Base-by-base conservation (phyloP, 2,888 invertebrate genomes). In the Bellardia bayeri region DNA sequence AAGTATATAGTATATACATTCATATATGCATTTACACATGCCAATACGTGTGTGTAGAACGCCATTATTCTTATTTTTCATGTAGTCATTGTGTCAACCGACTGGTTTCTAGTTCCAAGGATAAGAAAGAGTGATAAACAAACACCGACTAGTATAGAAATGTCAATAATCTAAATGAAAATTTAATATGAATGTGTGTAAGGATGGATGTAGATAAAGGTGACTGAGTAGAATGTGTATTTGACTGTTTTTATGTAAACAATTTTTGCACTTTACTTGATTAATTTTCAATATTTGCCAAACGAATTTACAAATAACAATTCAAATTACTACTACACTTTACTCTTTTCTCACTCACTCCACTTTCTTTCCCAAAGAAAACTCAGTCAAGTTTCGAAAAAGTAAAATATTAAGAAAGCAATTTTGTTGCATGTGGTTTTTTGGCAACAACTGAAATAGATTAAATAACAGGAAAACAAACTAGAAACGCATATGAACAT, bases 201-300 rank as follows among this genome's bases (percentile, higher is more conserved):
- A 23, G 33, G 49, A 56, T 16, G 13, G 49, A 56, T 76, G n/a
- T 54, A 23, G 56, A 33, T 68, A 7, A 13, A 42, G 71, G 64
- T 64, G 16, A 33, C 33, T n/a, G 30, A 49, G 7, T 54, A 58
- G 23, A 68, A 9, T n/a, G 68, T 69, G 49, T 40, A 56, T 45
- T 66, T 45, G 54, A 56, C 8, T 51, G 69, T 76, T 23, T 63
- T 45, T 74, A 51, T 69, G 78, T 54, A 68, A 74, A 82, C 68
- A 78, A 72, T 82, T 68, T 74, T 76, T 78, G 51, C 89, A 89
- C 89, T 89, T 89, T 89, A 81, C 85, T 89, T 89, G 89, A 89
- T 89, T 89, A 89, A 89, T 87, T 89, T 89, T 80, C 87, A 86
- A 82, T 86, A 88, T 89, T 89, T 89, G 82, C 82, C 88, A 88